phyloP scores from a whole-genome alignment of 1,140 invertebrate genomes.

The Drosophila nikananu region DNA sequence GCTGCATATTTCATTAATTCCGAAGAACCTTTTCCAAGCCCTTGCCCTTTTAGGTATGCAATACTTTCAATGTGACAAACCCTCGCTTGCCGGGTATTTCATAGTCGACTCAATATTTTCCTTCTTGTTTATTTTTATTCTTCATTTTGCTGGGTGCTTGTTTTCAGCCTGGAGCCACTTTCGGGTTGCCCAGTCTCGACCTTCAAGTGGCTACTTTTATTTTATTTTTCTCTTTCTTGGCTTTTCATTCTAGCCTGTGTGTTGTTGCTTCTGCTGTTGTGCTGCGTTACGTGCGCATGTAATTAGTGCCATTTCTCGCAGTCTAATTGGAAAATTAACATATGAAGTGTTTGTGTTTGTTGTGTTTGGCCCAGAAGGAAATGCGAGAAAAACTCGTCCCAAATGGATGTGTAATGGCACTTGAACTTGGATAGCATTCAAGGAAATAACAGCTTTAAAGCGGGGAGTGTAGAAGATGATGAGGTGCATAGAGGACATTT shows the following conservation, averaged over 20 bases:
- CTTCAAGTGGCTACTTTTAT: conserved; percentile 76
- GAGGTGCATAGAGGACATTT: background rate
- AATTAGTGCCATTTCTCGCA: conserved; percentile 80
- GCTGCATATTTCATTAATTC: background rate
- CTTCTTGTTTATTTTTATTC: conserved; percentile 16
- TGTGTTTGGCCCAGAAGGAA: conserved; percentile 23
- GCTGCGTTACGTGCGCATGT: conserved; percentile 64
- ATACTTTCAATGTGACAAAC: background rate
- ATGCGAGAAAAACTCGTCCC: conserved; percentile 32
- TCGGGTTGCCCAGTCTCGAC: conserved; percentile 39
- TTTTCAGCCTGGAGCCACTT: conserved; percentile 19
- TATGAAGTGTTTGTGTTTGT: conserved; percentile 78
- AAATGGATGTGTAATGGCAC: conserved; percentile 50
- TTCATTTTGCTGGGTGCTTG: conserved; percentile 25
- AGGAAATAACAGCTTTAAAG: conserved; percentile 37
- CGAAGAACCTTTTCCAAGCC: background rate
- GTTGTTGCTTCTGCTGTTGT: conserved; percentile 39
- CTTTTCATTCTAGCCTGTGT: conserved; percentile 21
- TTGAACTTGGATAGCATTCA: conserved; percentile 47
- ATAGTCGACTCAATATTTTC: conserved; percentile 1
- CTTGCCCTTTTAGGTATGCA: background rate
- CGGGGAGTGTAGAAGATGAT: background rate
- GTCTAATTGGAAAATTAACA: conserved; percentile 84
- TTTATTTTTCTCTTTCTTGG: conserved; percentile 43
- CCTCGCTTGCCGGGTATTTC: background rate